A percentile compares a stretch with the other conserved stretches of the same genome.
These are phyloP conservation scores for Boloria euphrosyne DNA, from an alignment of 2,888 invertebrate species.

Conservation along the genomic window DNA sequence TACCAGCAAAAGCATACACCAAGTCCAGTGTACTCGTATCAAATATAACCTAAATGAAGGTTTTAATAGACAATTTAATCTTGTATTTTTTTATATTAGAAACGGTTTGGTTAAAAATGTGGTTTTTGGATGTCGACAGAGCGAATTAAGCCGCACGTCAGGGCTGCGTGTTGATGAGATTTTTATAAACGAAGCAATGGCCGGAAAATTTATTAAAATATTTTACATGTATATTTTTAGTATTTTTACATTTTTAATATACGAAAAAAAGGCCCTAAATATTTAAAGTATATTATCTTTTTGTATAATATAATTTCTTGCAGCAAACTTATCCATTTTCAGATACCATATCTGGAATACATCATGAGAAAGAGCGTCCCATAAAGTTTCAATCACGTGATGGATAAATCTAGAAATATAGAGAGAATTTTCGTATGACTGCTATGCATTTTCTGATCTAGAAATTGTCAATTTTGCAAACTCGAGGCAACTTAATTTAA, in stretches of 20 bases:
- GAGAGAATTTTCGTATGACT: constrained; percentile 10
- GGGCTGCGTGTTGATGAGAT: constrained; percentile 23
- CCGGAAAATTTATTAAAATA: constrained; percentile 1
- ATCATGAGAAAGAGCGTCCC: background rate
- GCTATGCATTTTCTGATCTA: constrained; percentile 17
- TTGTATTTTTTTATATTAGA: constrained; percentile 1
- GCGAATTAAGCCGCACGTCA: constrained; percentile 8
- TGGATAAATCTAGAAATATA: constrained; percentile 14
- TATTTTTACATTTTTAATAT: background rate
- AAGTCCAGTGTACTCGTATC: too few species aligned
- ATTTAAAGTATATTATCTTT: too few species aligned
- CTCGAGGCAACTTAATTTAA: constrained; percentile 31
- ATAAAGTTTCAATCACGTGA: constrained; percentile 14
- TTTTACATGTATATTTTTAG: constrained; percentile 3
- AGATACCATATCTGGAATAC: background rate
- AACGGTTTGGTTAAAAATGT: constrained; percentile 8
- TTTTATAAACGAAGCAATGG: constrained; percentile 20
- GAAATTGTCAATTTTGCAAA: constrained; percentile 27
- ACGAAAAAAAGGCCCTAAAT: too few species aligned
- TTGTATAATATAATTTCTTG: too few species aligned
- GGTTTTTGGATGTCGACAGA: constrained; percentile 19
- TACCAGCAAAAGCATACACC: too few species aligned
- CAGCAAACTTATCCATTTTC: background rate
- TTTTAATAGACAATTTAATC: too few species aligned
- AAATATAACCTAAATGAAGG: too few species aligned